A percentile compares a stretch with the other conserved stretches of the same genome.
Conservation (phyloP, 2,797 vertebrate genomes). For the Anableps anableps region DNA sequence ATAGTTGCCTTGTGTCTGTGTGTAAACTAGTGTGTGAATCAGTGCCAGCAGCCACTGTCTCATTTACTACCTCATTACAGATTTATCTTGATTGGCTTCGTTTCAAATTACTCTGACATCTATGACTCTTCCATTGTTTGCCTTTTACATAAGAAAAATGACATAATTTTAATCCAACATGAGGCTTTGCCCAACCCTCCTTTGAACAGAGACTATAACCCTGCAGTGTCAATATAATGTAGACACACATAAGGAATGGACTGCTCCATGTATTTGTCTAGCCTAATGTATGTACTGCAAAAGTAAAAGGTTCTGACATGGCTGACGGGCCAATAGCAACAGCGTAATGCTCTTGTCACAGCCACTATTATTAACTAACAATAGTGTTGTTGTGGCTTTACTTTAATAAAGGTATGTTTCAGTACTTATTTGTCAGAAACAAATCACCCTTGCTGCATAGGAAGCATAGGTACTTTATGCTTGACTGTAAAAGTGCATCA, state of each 20-base stretch:
- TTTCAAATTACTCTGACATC: slow-evolving; percentile 35
- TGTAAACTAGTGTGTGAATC: slow-evolving; percentile 15
- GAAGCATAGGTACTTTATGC: neutral
- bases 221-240: neutral
- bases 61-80: slow-evolving; percentile 47
- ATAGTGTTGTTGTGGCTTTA: neutral
- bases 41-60: slow-evolving; percentile 29
- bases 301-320: neutral
- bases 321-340: neutral
- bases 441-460: neutral
- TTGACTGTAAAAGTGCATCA: neutral
- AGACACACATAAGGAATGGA: slow-evolving; percentile 9
- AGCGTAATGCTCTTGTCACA: neutral
- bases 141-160: slow-evolving; percentile 6
- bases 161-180: neutral
- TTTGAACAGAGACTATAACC: neutral
- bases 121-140: slow-evolving; percentile 23
- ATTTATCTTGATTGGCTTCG: slow-evolving; percentile 18
- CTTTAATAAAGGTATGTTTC: neutral
- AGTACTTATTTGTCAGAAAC: neutral
- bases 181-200: neutral
- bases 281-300: neutral
- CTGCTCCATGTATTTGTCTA: neutral
- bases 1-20: slow-evolving; percentile 20
- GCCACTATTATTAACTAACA: neutral